Conservation (phyloP, 2,797 vertebrate species). For the Muraenolepis orangiensis region DNA sequence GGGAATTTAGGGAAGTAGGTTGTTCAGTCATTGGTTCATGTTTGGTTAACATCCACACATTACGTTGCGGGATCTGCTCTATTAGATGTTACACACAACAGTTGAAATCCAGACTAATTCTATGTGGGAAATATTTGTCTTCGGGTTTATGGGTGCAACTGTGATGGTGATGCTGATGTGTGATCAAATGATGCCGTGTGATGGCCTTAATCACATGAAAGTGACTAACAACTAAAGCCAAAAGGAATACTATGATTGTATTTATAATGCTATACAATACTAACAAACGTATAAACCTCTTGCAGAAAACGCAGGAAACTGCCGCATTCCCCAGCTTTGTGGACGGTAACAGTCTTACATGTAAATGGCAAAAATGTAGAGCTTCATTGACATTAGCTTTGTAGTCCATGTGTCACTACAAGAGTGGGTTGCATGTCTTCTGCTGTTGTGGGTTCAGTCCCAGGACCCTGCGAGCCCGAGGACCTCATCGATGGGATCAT, state of each 20-base stretch:
- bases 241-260: neutral
- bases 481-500: conserved; percentile 89
- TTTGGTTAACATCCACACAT: too few relatives aligned
- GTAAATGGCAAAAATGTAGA: conserved; percentile 3
- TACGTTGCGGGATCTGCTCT: too few relatives aligned
- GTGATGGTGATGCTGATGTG: neutral
- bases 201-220: neutral
- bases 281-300: conserved; percentile 28
- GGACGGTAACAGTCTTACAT: conserved; percentile 81
- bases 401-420: conserved; percentile 7
- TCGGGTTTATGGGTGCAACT: neutral
- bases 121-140: neutral
- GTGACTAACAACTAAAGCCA: too few relatives aligned
- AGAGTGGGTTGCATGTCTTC: neutral
- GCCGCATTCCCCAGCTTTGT: conserved; percentile 96
- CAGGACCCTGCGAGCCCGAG: conserved; percentile 95
- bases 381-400: neutral
- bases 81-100: too few relatives aligned
- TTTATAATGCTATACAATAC: conserved; percentile 40
- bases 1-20: neutral
- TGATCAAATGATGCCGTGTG: neutral
- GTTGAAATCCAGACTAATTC: neutral
- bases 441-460: conserved; percentile 72
- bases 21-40: neutral
- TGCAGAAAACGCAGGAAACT: conserved; percentile 84